A percentile compares a stretch with the other conserved stretches of the same genome.
Evolutionary conservation across 2,113 vertebrate genomes (phyloP).

Genomic region (Elephantulus edwardii): DNA sequence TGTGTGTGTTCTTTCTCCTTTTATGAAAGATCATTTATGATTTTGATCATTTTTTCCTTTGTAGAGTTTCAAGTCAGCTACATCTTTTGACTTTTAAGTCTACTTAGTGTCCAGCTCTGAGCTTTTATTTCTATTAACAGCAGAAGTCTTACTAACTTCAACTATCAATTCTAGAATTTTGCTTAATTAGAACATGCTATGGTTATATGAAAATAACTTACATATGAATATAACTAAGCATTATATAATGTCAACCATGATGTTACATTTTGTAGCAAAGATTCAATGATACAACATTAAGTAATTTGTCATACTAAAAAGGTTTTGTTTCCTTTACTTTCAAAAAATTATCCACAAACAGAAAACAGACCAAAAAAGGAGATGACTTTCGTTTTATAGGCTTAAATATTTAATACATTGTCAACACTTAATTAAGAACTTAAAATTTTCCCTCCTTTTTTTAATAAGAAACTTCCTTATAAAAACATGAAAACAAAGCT

Average conservation of each 20-base stretch:
- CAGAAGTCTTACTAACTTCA: not conserved
- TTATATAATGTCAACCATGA: not conserved
- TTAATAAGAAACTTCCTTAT: not conserved
- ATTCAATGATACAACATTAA: not conserved
- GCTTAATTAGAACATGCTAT: not conserved
- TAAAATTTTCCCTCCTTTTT: slow-evolving; percentile 23
- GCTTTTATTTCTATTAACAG: not conserved
- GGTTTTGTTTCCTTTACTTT: not conserved
- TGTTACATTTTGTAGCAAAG: not conserved
- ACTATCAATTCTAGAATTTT: slow-evolving; percentile 17
- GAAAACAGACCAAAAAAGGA: no score
- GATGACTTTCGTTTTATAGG: slow-evolving; percentile 17
- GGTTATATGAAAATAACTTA: not conserved
- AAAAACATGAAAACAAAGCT: slow-evolving; percentile 24
- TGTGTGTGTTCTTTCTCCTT: slow-evolving; percentile 44
- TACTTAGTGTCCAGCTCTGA: not conserved
- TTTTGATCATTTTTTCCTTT: slow-evolving; percentile 43
- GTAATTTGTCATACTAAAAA: not conserved
- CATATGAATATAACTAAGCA: not conserved
- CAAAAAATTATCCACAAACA: not conserved
- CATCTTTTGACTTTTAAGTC: not conserved
- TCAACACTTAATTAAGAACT: slow-evolving; percentile 37
- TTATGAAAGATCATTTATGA: slow-evolving; percentile 52
- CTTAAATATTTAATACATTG: slow-evolving; percentile 22
- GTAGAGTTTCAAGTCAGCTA: not conserved